Base-by-base conservation (phyloP, 2,888 invertebrate species). In the Drosophila cracens region DNA sequence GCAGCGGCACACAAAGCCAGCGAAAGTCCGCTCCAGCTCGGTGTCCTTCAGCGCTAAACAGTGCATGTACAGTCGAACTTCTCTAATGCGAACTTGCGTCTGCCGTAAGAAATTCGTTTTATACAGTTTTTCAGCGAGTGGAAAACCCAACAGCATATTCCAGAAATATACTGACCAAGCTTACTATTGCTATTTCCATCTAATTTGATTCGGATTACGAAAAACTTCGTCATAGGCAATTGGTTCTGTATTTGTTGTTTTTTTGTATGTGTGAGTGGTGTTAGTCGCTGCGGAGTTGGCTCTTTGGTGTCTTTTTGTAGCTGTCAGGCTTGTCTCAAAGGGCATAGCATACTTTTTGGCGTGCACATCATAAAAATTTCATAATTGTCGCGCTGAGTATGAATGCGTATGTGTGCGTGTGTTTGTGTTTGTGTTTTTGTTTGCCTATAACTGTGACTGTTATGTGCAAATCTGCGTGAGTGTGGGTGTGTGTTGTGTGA, bases 351-450 rank as follows among this genome's bases (percentile, higher is more conserved):
- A 80, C 72, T 76, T 82, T 86, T 73, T 79, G 74, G 68, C 75
- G 58, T 77, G 61, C 43, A 75, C 54, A 72, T 83, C 83, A 83
- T 88, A 81, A 78, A 87, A 87, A 83, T 85, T 88, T 84, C 89
- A 88, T 80, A 85, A 78, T 83, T 89, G 77, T 76, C 74, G 68
- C 60, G 54, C 46, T 63, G 31, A 51, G 31, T 54, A 7, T 27
- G 36, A 18, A 11, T 27, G 36, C 25, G 33, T 0, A 21, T 62
- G 51, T 40, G 51, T 59, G 46, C 57, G 25, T 40, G 27, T 36
- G 36, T 31, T 54, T 27, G 27, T 36, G 36, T 31, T 54, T 27
- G 21, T 34, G 16, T 13, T 21, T 40, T 2, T 36, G 53, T n/a
- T 40, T 66, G 31, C 10, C 21, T 43, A 43, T 73, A 66, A 67